Evolutionary conservation across 2,888 invertebrate species (phyloP), one percentile per base, ranked within the genome.

Genomic region (Malthinus seriepunctatus): DNA sequence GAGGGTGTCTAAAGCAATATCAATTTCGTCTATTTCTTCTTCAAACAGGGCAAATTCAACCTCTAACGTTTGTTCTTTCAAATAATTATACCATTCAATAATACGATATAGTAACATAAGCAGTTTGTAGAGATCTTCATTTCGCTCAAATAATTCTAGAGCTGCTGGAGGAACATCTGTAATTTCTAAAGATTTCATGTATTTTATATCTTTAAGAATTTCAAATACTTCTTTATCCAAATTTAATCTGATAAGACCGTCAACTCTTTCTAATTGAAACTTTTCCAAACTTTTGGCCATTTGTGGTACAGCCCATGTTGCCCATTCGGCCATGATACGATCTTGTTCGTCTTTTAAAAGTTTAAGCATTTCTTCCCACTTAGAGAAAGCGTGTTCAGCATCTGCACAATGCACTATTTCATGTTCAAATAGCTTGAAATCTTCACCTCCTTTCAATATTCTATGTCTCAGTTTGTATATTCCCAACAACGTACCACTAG

Each of bases 81-180:
- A 86, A 63, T 88, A 87, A 74, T 96, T 96, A 77, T 95, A 95
- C 89, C 93, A 88, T 44, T 86, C 82, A 4, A 86, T 83, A n/a
- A 88, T 85, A n/a, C 87, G 81, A 14, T 72, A 75, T 11, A 82
- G 75, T 64, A 78, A 78, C 37, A 76, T 70, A 8, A 75, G 71
- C 14, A 71, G 73, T 12, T 71, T 77, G 59, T 82, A 85, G 47
- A 95, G 82, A 60, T 86, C 86, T 71, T 92, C 88, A 66, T 87
- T 85, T 54, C 87, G 83, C 0, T 80, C 81, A 70, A 86, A 91
- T 38, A 95, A 80, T 12, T 84, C 83, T 9, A 81, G 66, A 0
- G 89, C 88, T 50, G 86, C 84, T 1, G 80, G 72, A 0, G 87
- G 86, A 56, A 91, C 80, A 15, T 86, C 82, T 57, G 84, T 85